phyloP scores from a whole-genome alignment of 2,797 vertebrate species.

The Melanotaenia nigrans region DNA sequence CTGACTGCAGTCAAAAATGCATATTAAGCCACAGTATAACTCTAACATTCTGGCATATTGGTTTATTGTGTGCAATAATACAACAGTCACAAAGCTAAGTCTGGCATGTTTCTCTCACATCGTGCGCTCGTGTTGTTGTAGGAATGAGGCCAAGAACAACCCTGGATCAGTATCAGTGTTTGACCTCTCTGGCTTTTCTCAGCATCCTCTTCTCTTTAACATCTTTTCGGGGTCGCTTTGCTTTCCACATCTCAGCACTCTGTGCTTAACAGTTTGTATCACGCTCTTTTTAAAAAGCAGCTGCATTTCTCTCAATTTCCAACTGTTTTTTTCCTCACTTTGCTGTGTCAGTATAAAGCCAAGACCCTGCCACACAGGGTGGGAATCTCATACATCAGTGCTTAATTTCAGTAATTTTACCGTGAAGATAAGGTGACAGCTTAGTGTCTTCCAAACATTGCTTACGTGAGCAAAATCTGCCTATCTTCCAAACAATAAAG shows the following conservation, averaged over 20 bases:
- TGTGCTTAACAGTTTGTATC: background rate
- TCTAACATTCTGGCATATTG: background rate
- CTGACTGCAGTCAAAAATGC: background rate
- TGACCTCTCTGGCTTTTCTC: conserved; percentile 36
- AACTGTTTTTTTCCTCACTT: background rate
- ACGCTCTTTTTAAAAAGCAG: background rate
- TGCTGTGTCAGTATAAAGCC: background rate
- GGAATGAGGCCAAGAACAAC: conserved; percentile 45
- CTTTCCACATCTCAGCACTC: background rate
- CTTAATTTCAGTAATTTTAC: conserved; percentile 26
- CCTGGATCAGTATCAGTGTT: conserved; percentile 20
- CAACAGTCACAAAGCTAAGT: conserved; percentile 14
- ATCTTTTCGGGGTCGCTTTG: background rate
- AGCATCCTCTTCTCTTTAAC: conserved; percentile 11
- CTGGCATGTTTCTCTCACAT: conserved; percentile 6
- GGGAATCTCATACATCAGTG: conserved; percentile 35
- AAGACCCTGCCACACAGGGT: background rate
- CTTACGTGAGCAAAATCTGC: conserved; percentile 41
- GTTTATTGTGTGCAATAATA: conserved; percentile 4
- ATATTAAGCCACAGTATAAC: background rate
- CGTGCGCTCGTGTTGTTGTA: conserved; percentile 20
- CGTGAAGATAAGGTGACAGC: conserved; percentile 45
- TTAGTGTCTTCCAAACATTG: conserved; percentile 16
- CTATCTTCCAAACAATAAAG: conserved; percentile 60
- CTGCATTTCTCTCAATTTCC: background rate